Evolutionary conservation across 2,113 vertebrate species (phyloP).

Genomic region (Siphamia tubifer): DNA sequence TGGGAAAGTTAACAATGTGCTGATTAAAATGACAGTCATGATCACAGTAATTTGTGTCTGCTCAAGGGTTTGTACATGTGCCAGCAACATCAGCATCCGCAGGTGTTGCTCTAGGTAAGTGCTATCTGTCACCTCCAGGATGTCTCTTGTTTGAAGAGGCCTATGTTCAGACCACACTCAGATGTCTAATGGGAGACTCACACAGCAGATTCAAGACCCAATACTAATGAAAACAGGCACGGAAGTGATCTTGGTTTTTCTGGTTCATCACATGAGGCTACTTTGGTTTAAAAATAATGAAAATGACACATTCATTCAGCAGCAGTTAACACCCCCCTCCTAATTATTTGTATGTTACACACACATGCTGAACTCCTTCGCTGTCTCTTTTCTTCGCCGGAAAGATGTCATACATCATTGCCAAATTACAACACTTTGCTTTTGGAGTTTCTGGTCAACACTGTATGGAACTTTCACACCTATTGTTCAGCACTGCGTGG

Average conservation of each 20-base stretch:
- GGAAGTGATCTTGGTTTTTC: background rate
- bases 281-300: background rate
- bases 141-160: conserved; percentile 15
- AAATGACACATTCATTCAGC: background rate
- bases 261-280: background rate
- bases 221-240: background rate
- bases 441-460: conserved; percentile 14
- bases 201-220: background rate
- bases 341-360: background rate
- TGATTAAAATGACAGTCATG: background rate
- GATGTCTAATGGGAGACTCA: background rate
- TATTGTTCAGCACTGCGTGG: conserved; percentile 42
- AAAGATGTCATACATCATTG: conserved; percentile 4
- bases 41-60: background rate
- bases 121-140: conserved; percentile 40
- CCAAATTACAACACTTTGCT: conserved; percentile 30
- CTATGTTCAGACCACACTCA: background rate
- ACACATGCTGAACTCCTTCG: background rate
- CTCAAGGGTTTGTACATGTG: background rate
- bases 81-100: background rate
- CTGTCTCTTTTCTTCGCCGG: background rate
- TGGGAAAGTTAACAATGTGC: background rate
- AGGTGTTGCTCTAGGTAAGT: conserved; percentile 7
- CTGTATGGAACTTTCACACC: conserved; percentile 43
- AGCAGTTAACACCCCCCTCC: background rate